Evolutionary conservation across 2,113 vertebrate species (phyloP).

Genomic region (Chrysochloris asiatica): DNA sequence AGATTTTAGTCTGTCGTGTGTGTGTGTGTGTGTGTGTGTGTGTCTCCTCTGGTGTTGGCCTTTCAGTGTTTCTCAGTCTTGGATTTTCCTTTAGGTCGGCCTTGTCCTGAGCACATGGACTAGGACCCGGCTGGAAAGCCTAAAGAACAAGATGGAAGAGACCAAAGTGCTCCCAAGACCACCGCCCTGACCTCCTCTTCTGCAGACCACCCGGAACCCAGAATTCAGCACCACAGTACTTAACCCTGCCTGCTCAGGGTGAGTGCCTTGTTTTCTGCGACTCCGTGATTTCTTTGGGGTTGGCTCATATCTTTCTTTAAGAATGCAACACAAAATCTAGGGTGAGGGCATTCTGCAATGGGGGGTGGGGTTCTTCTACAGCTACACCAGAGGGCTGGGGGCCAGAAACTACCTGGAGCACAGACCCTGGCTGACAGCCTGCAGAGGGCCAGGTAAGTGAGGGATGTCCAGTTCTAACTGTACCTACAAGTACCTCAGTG

Average conservation of each 20-base stretch:
- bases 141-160: not conserved
- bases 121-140: not conserved
- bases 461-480: fast-evolving
- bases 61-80: not conserved
- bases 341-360: fast-evolving
- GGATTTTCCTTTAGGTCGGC: not conserved
- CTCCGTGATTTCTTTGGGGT: not conserved
- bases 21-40: not conserved
- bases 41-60: fast-evolving
- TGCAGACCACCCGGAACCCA: fast-evolving
- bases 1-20: not conserved
- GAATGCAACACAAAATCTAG: not conserved
- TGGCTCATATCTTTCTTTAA: not conserved
- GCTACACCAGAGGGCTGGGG: fast-evolving
- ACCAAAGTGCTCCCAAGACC: not conserved
- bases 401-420: not conserved
- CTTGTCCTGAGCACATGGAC: fast-evolving
- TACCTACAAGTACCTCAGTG: too few relatives aligned
- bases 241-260: not conserved
- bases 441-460: not conserved
- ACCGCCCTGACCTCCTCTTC: not conserved
- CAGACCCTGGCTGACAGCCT: not conserved
- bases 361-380: not conserved
- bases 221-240: fast-evolving
- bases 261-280: conserved; percentile 29